phyloP scores from a whole-genome alignment of 1,140 invertebrate species.

The Bombus picipes region DNA sequence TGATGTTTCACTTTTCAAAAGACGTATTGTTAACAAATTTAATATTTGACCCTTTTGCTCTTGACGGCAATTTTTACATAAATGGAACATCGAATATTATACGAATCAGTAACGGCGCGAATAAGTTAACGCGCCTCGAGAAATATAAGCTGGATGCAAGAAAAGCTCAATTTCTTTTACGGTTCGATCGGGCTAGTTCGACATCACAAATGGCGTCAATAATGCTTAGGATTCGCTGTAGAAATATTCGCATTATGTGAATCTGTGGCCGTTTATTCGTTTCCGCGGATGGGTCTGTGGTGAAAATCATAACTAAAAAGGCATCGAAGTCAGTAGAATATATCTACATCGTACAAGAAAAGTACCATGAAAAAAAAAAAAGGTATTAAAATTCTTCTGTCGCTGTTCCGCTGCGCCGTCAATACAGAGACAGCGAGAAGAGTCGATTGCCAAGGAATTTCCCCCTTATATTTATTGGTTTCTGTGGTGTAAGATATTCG shows the following conservation, averaged over 20 bases:
- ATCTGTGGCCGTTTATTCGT: conserved; percentile 30
- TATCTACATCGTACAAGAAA: conserved; percentile 44
- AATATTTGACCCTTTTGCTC: too few relatives aligned
- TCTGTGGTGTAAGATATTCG: neutral
- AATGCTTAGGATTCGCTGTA: conserved; percentile 17
- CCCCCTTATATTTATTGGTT: conserved; percentile 24
- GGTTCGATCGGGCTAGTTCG: neutral
- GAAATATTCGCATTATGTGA: conserved; percentile 46
- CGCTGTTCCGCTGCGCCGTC: conserved; percentile 20
- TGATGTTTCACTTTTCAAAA: too few relatives aligned
- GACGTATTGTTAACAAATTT: too few relatives aligned
- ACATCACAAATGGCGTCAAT: conserved; percentile 12
- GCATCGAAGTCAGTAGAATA: conserved; percentile 39
- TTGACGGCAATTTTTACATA: too few relatives aligned
- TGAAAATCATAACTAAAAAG: conserved; percentile 6
- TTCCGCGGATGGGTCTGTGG: neutral
- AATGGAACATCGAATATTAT: neutral
- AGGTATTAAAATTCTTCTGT: conserved; percentile 65
- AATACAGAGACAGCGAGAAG: conserved; percentile 10
- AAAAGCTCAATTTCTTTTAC: conserved; percentile 26
- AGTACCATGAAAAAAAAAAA: conserved; percentile 40
- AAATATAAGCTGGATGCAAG: neutral
- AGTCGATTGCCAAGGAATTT: conserved; percentile 41
- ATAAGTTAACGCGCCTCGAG: neutral
- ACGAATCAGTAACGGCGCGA: too few relatives aligned